Evolutionary conservation across 2,113 vertebrate genomes (phyloP).

Genomic region (Periophthalmodon schlosseri): DNA sequence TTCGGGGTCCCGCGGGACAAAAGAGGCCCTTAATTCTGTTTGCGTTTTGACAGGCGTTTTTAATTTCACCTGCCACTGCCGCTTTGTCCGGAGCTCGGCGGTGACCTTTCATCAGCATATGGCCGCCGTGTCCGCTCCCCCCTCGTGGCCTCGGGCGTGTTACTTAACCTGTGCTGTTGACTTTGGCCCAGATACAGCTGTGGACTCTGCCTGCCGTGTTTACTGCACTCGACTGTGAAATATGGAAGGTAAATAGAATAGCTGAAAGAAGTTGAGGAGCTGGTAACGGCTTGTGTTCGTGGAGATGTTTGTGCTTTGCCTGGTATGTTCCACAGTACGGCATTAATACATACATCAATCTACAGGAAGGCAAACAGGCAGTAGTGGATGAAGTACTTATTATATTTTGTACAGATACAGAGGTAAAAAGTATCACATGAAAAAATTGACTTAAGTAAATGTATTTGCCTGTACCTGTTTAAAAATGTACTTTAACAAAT

Average conservation of each 20-base stretch:
- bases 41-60: constrained; percentile 65
- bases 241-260: not conserved
- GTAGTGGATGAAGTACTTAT: too few species aligned
- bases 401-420: too few species aligned
- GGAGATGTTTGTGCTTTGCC: not conserved
- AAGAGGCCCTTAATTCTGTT: constrained; percentile 60
- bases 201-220: not conserved
- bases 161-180: constrained; percentile 48
- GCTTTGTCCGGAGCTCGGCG: constrained; percentile 57
- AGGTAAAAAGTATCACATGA: too few species aligned
- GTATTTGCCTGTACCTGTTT: too few species aligned
- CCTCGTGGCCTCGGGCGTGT: constrained; percentile 33
- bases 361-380: too few species aligned
- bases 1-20: constrained; percentile 45
- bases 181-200: constrained; percentile 17
- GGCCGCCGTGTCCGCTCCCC: constrained; percentile 46
- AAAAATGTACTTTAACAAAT: too few species aligned
- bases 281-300: not conserved
- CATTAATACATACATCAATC: too few species aligned
- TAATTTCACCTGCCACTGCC: constrained; percentile 58
- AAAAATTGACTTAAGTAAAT: too few species aligned
- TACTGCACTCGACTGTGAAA: not conserved
- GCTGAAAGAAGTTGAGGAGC: not conserved
- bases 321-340: not conserved
- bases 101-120: constrained; percentile 62